Base-by-base conservation (phyloP, 2,888 invertebrate species). In the Agrochola macilenta region DNA sequence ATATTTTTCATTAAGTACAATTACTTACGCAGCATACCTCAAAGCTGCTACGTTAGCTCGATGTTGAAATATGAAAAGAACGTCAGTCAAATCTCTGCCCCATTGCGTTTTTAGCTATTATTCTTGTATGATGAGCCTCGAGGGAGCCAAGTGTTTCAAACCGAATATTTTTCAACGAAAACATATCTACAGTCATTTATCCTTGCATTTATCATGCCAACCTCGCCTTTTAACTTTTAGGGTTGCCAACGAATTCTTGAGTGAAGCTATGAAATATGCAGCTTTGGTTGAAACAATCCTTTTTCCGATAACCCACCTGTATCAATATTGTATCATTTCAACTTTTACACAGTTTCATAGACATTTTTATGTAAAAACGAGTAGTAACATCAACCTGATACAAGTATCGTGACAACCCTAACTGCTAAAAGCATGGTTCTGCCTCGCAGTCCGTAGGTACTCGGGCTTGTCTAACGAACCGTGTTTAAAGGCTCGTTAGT, bases 401-500 rank as follows among this genome's bases (percentile, higher is more conserved):
- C 35, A 12, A 46, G 14, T 26, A 0, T 54, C 9, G 35, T 63
- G 78, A 26, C 86, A 88, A 23, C 86, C 87, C 86, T 86, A 69
- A 69, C 23, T 30, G 74, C 26, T 71, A 76, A 81, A 74, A 79
- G 69, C 74, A 75, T 66, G 69, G 73, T 61, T 76, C 70, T 71
- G 49, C 68, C 60, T 74, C 81, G 69, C 78, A 82, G 83, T 87
- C 82, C 83, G 76, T 71, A 84, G 82, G 83, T 76, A 83, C 79
- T 82, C 82, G 83, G 83, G 82, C 82, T 87, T 83, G 89, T 86
- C 88, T 92, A 93, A 93, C 92, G 93, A 94, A 92, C 91, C 92
- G 85, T 86, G 85, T 89, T 91, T 90, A 91, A 91, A 90, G 87
- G 86, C 90, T 93, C 94, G 93, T 94, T 94, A 93, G 91, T 85